Evolutionary conservation across 2,888 invertebrate genomes (phyloP), one percentile per base, ranked within the genome.

Genomic region (Stegophylla sp.): DNA sequence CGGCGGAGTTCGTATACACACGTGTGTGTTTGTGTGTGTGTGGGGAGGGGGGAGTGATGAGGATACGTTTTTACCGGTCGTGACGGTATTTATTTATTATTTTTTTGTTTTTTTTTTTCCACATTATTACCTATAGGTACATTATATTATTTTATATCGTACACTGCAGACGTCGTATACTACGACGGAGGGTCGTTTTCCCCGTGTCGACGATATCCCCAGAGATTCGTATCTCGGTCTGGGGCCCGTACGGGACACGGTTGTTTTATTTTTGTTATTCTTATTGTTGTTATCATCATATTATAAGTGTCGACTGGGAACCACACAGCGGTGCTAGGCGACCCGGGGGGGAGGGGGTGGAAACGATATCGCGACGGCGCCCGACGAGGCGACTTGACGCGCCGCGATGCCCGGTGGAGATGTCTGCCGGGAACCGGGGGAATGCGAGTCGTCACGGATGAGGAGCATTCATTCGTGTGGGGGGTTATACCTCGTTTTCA

Each of bases 361-460:
- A n/a, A 64, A 74, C 34, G n/a, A 34, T 75, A 75, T 53, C 53
- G 34, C 53, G n/a, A 51, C 75, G 79, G 79, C 79, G 79, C 79
- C 79, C 61, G 79, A 1, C 61, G 79, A 2, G 69, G 59, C 79
- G 48, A 79, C 41, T 71, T 71, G 34, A 34, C 34, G n/a, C n/a
- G n/a, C n/a, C n/a, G n/a, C n/a, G 79, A 79, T 79, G 79, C 79
- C 79, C 71, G 79, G 48, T 71, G 61, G n/a, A 79, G 79, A 79
- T 79, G 79, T 79, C 79, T 79, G 61, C 61, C 5, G 45, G 20
- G 23, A 20, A n/a, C n/a, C n/a, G 28, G 20, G 23, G 43, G 61
- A 17, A 51, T 51, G 34, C 34, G 34, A 34, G 34, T 34, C 34
- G 34, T 34, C 34, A 7, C 34, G 34, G 4, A 7, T 7, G 34